Evolutionary conservation across 2,797 vertebrate species (phyloP).

Genomic region (Tapirus indicus): DNA sequence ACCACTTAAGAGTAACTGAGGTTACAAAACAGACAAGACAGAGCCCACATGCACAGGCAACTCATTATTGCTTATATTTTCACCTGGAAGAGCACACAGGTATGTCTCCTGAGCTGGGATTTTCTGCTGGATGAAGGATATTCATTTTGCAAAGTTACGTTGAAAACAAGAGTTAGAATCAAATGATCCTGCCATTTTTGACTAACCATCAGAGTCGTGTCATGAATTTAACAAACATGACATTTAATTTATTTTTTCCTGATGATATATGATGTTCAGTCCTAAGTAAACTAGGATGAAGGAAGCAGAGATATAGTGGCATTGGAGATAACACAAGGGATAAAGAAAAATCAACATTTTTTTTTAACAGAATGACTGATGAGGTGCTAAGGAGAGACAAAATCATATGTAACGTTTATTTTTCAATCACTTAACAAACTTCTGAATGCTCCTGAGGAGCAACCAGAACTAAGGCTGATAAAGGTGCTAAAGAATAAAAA

Average conservation of each 20-base stretch:
- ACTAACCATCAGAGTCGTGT: neutral
- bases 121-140: conserved; percentile 12
- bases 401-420: neutral
- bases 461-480: neutral
- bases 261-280: neutral
- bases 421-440: neutral
- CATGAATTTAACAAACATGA: neutral
- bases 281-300: conserved; percentile 11
- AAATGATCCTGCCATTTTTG: conserved; percentile 44
- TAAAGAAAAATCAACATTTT: conserved; percentile 13
- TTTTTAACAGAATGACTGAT: neutral
- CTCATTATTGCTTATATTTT: neutral
- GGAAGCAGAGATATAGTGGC: neutral
- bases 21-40: neutral
- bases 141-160: conserved; percentile 1
- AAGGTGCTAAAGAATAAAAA: conserved; percentile 6
- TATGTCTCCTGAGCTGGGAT: neutral
- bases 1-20: neutral
- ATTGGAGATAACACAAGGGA: neutral
- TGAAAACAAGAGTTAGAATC: neutral
- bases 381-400: neutral
- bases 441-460: neutral
- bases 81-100: neutral
- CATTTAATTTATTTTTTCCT: conserved; percentile 12
- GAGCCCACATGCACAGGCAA: neutral